Conservation (phyloP, 2,888 invertebrate species). For the Brenthis ino region DNA sequence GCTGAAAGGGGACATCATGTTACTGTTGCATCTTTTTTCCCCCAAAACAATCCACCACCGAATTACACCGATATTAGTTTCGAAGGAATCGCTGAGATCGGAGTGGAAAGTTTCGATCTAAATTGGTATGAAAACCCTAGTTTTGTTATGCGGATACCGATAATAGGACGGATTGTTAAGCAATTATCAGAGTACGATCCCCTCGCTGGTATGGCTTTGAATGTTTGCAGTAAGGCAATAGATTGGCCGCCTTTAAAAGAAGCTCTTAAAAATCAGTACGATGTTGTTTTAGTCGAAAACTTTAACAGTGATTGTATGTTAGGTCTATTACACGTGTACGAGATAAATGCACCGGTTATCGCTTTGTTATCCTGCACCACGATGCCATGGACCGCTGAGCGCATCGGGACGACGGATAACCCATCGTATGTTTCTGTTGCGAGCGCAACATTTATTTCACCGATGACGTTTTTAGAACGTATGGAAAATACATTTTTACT, state of each 20-base stretch:
- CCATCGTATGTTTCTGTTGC: conserved; percentile 80
- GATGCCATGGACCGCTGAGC: conserved; percentile 80
- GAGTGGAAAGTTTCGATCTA: conserved; percentile 65
- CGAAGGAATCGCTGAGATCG: conserved; percentile 62
- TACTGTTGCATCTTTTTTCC: conserved; percentile 84
- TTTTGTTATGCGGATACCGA: conserved; percentile 48
- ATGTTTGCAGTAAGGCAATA: conserved; percentile 65
- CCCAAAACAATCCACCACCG: conserved; percentile 69
- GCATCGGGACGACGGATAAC: conserved; percentile 74
- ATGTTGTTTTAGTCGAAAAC: conserved; percentile 83
- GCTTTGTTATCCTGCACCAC: conserved; percentile 80
- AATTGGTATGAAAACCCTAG: conserved; percentile 53
- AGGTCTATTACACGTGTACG: conserved; percentile 81
- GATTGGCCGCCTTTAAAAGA: conserved; percentile 63
- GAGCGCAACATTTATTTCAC: conserved; percentile 70
- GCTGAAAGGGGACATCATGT: conserved; percentile 83
- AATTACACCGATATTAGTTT: conserved; percentile 73
- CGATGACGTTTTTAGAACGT: conserved; percentile 78
- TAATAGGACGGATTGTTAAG: conserved; percentile 52
- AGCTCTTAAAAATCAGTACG: conserved; percentile 76
- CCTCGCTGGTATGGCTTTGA: conserved; percentile 60
- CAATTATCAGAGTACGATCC: conserved; percentile 58
- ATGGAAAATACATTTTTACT: conserved; percentile 63
- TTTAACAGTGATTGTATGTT: conserved; percentile 86
- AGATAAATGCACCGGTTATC: conserved; percentile 78